A percentile compares a stretch with the other conserved stretches of the same genome.
phyloP scores from a whole-genome alignment of 2,797 vertebrate genomes.

The Trachurus trachurus region DNA sequence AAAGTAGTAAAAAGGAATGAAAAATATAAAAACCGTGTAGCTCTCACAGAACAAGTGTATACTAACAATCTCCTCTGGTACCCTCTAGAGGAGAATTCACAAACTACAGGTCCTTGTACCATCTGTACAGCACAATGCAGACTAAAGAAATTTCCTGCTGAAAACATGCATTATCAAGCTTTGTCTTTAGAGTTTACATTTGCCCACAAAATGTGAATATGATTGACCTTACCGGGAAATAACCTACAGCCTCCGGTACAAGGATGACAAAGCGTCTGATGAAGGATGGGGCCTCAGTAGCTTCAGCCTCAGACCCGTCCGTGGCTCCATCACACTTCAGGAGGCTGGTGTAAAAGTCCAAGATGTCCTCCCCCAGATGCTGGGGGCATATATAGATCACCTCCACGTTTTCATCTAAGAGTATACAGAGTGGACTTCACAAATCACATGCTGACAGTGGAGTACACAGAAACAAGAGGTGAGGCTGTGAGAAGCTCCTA shows the following conservation, averaged over 20 bases:
- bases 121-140: neutral
- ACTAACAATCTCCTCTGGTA: conserved; percentile 70
- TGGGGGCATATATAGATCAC: conserved; percentile 93
- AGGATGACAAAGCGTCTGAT: conserved; percentile 89
- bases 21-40: conserved; percentile 40
- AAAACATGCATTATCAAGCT: neutral
- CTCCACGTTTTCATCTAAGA: conserved; percentile 91
- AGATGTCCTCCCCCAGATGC: conserved; percentile 86
- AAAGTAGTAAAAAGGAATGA: conserved; percentile 46
- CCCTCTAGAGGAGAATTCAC: conserved; percentile 80
- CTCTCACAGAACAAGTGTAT: conserved; percentile 23
- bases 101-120: conserved; percentile 58
- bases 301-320: conserved; percentile 69
- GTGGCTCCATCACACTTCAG: conserved; percentile 86
- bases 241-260: conserved; percentile 91
- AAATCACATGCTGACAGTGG: conserved; percentile 14
- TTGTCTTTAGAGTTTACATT: neutral
- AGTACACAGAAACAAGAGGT: neutral
- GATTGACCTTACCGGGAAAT: conserved; percentile 89
- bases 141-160: neutral
- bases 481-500: conserved; percentile 54
- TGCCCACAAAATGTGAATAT: conserved; percentile 23
- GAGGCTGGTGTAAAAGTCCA: conserved; percentile 90
- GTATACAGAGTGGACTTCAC: conserved; percentile 29
- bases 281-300: conserved; percentile 83